Conservation (phyloP, 2,888 invertebrate species). For the Xestia ashworthii region DNA sequence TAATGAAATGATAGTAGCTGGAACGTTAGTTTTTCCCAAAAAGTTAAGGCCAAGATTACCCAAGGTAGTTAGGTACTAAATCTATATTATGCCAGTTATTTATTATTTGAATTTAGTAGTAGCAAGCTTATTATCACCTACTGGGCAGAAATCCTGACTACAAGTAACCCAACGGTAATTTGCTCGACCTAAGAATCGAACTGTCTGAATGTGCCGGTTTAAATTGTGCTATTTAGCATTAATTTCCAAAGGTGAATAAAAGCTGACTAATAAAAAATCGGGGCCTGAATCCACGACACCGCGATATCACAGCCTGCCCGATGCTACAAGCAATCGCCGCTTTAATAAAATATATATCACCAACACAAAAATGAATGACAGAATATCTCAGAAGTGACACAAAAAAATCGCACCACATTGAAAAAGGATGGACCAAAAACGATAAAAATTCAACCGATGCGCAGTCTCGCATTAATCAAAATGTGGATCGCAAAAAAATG, state of each 20-base stretch:
- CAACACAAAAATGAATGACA: conserved; percentile 68
- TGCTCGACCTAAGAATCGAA: neutral
- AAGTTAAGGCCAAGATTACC: neutral
- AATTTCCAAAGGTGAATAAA: neutral
- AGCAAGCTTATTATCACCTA: neutral
- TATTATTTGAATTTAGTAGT: neutral
- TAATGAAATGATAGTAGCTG: neutral
- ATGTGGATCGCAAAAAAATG: conserved; percentile 84
- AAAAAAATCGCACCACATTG: conserved; percentile 72
- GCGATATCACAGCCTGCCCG: neutral
- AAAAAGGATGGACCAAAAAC: conserved; percentile 83
- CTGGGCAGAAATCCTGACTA: neutral
- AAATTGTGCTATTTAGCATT: neutral
- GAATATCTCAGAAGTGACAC: conserved; percentile 64
- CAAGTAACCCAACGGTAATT: neutral
- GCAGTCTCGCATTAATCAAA: conserved; percentile 83
- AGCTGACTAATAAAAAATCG: neutral
- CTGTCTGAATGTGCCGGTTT: too few species aligned
- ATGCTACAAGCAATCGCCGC: conserved; percentile 38
- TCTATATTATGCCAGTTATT: neutral
- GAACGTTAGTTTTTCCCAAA: neutral
- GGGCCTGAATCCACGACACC: neutral
- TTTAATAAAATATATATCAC: conserved; percentile 64
- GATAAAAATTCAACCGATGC: conserved; percentile 78
- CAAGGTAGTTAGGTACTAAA: too few species aligned